phyloP scores from a whole-genome alignment of 2,113 vertebrate genomes.

The Parotia lawesii region DNA sequence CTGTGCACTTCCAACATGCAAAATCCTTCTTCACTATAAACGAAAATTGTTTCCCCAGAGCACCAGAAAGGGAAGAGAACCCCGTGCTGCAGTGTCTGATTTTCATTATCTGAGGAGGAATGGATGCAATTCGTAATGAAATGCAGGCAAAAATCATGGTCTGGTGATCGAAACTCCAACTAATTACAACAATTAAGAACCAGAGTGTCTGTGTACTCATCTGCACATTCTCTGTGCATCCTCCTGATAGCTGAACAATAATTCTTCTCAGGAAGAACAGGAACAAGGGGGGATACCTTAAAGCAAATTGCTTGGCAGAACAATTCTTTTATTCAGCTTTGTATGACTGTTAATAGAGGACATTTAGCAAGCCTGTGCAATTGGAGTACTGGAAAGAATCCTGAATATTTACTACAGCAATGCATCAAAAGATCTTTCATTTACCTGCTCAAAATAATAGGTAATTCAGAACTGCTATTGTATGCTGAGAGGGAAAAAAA shows the following conservation, averaged over 20 bases:
- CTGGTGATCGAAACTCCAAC: not conserved
- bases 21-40: not conserved
- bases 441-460: slow-evolving; percentile 31
- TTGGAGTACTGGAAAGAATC: not conserved
- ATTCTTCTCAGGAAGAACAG: not conserved
- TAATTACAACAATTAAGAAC: slow-evolving; percentile 19
- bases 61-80: not conserved
- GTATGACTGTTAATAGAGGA: not conserved
- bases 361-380: not conserved
- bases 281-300: not conserved
- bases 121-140: not conserved
- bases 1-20: not conserved
- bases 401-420: not conserved
- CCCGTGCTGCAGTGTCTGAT: not conserved
- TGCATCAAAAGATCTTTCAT: not conserved
- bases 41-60: not conserved
- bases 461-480: slow-evolving; percentile 31
- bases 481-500: not conserved
- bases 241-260: not conserved
- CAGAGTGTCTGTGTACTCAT: not conserved
- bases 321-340: not conserved
- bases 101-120: not conserved
- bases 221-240: not conserved
- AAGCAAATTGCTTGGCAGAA: not conserved
- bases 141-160: not conserved